These are phyloP conservation scores for Anguilla marmorata DNA, from an alignment of 2,797 vertebrate genomes.

Conservation along the genomic window DNA sequence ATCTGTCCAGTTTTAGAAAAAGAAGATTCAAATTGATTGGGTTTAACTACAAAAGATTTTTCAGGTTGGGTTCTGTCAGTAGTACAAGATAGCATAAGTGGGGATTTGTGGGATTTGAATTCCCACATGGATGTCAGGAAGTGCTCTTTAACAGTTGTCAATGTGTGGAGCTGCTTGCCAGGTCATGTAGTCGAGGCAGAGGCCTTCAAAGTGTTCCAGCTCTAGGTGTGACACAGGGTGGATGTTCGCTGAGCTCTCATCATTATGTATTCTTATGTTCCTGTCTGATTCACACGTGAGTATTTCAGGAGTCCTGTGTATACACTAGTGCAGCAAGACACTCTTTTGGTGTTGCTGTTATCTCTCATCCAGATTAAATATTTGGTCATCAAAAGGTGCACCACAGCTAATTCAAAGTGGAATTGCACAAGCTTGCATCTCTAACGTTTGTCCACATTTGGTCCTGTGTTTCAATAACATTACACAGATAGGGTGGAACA, in stretches of 20 bases:
- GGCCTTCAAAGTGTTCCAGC: too few species aligned
- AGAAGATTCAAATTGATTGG: too few species aligned
- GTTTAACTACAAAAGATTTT: too few species aligned
- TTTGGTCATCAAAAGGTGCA: background rate
- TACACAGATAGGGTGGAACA: background rate
- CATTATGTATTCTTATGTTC: constrained; percentile 34
- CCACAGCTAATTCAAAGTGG: background rate
- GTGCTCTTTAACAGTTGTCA: too few species aligned
- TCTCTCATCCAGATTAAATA: background rate
- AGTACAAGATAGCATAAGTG: too few species aligned
- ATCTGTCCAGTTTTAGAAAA: too few species aligned
- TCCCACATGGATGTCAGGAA: too few species aligned
- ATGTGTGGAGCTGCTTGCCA: too few species aligned
- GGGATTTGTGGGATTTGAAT: too few species aligned
- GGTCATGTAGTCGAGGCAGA: too few species aligned
- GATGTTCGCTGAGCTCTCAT: constrained; percentile 30
- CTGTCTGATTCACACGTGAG: background rate
- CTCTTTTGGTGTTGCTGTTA: background rate
- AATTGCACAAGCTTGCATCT: background rate
- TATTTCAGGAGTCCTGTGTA: background rate
- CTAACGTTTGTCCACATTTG: background rate
- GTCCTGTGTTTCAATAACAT: background rate
- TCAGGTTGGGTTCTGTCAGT: too few species aligned
- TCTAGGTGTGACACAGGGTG: background rate
- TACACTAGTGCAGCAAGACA: background rate